Percentiles rank a stretch among this genome's conserved stretches.
Conservation (phyloP, 2,888 invertebrate species). For the Zaprionus lineosus region DNA sequence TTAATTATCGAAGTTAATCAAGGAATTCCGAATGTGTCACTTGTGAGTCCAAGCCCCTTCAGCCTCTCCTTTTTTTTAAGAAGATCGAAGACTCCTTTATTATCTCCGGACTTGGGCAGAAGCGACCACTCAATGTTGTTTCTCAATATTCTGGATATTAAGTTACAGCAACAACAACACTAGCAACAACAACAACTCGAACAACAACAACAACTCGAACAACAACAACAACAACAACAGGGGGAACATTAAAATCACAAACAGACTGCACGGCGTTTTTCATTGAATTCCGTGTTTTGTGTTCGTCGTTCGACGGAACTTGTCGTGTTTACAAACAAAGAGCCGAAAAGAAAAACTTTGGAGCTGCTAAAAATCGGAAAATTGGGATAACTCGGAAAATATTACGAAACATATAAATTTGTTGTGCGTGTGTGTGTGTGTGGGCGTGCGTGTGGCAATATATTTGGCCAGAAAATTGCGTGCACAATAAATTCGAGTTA, state of each 20-base stretch:
- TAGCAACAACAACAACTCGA: conserved; percentile 24
- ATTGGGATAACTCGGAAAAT: no score
- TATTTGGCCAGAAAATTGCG: conserved; percentile 51
- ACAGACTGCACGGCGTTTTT: conserved; percentile 68
- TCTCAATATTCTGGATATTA: conserved; percentile 70
- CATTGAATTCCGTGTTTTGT: conserved; percentile 42
- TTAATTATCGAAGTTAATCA: no score
- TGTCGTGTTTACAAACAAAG: conserved; percentile 75
- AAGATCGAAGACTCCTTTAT: no score
- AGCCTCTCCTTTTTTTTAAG: no score
- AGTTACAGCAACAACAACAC: conserved; percentile 63
- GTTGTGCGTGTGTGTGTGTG: conserved; percentile 25
- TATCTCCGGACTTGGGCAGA: no score
- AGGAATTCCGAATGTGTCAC: no score
- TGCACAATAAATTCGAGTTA: conserved; percentile 53
- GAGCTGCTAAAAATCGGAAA: conserved; percentile 54
- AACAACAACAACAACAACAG: conserved; percentile 16
- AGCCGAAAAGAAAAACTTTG: conserved; percentile 28
- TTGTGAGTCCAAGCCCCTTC: no score
- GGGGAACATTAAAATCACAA: conserved; percentile 52
- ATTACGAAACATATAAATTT: conserved; percentile 28
- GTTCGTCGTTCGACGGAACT: conserved; percentile 63
- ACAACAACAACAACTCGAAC: conserved; percentile 32
- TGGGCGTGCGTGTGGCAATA: conserved; percentile 49
- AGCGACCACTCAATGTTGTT: conserved; percentile 39